Conservation (phyloP, 2,888 invertebrate genomes). For the Brachyopa scutellaris region DNA sequence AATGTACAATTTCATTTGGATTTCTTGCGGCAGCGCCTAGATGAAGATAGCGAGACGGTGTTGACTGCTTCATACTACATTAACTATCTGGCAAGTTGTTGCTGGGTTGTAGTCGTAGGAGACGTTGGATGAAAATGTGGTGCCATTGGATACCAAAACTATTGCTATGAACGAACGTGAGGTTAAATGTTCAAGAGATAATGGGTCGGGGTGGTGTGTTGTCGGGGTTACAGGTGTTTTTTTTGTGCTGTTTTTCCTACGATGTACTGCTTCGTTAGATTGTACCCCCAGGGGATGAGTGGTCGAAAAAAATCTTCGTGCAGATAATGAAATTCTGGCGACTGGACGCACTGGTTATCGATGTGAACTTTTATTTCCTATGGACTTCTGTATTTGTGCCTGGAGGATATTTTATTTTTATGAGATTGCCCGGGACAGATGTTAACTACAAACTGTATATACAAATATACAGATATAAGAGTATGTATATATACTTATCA, state of each 20-base stretch:
- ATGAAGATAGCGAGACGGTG: too few relatives aligned
- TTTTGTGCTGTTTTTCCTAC: constrained; percentile 6
- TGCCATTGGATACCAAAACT: constrained; percentile 47
- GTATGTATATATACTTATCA: too few relatives aligned
- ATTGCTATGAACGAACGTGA: constrained; percentile 14
- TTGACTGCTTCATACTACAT: constrained; percentile 21
- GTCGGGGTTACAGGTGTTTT: constrained; percentile 38
- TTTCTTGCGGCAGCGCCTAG: background rate
- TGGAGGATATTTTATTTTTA: constrained; percentile 13
- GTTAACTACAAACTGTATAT: constrained; percentile 31
- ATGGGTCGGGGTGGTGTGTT: too few relatives aligned
- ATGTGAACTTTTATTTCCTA: constrained; percentile 38
- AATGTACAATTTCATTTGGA: background rate
- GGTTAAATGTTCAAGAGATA: too few relatives aligned
- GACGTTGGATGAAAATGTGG: constrained; percentile 8
- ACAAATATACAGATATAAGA: too few relatives aligned
- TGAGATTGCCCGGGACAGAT: constrained; percentile 35
- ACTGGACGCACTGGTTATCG: constrained; percentile 19
- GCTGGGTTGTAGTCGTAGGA: too few relatives aligned
- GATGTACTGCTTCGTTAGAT: constrained; percentile 36
- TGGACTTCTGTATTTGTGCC: constrained; percentile 32
- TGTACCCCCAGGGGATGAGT: constrained; percentile 10
- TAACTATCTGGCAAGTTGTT: constrained; percentile 21
- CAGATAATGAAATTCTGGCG: constrained; percentile 18
- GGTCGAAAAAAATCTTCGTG: constrained; percentile 6